A percentile compares a stretch with the other conserved stretches of the same genome.
Evolutionary conservation across 1,140 invertebrate genomes (phyloP).

Genomic region (Drosophila kikkawai): DNA sequence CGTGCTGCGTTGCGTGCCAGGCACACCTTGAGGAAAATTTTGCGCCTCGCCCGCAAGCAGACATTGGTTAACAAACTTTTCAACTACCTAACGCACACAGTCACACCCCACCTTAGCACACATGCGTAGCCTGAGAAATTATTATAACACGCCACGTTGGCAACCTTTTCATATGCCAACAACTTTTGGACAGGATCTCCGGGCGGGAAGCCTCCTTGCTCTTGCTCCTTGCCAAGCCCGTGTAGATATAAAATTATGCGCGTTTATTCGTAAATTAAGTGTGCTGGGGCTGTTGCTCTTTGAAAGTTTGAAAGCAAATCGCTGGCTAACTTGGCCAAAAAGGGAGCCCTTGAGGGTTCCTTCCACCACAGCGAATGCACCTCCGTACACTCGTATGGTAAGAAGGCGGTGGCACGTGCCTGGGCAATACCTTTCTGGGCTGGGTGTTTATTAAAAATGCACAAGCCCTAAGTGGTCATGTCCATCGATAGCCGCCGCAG

Average conservation of each 20-base stretch:
- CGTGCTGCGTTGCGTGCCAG: conserved; percentile 64
- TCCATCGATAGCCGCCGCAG: conserved; percentile 62
- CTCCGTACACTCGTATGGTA: conserved; percentile 17
- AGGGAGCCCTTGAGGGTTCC: conserved; percentile 3
- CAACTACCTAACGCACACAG: conserved; percentile 58
- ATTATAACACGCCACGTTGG: conserved; percentile 83
- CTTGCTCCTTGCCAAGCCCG: conserved; percentile 33
- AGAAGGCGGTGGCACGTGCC: conserved; percentile 25
- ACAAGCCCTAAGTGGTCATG: conserved; percentile 72
- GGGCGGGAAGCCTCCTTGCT: neutral
- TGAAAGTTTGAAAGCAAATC: conserved; percentile 63
- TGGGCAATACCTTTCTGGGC: conserved; percentile 42
- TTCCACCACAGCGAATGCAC: conserved; percentile 12
- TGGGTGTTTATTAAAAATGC: conserved; percentile 65
- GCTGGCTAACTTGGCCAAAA: conserved; percentile 47
- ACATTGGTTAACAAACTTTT: conserved; percentile 82
- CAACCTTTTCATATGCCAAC: conserved; percentile 82
- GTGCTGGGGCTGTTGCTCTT: conserved; percentile 75
- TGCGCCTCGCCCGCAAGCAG: conserved; percentile 70
- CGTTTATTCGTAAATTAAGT: conserved; percentile 83
- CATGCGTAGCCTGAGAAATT: conserved; percentile 74
- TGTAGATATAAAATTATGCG: conserved; percentile 83
- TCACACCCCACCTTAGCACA: conserved; percentile 23
- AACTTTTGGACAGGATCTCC: conserved; percentile 68
- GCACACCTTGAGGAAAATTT: conserved; percentile 71